Conservation (phyloP, 2,888 invertebrate species). For the Caenorhabditis zanzibari region DNA sequence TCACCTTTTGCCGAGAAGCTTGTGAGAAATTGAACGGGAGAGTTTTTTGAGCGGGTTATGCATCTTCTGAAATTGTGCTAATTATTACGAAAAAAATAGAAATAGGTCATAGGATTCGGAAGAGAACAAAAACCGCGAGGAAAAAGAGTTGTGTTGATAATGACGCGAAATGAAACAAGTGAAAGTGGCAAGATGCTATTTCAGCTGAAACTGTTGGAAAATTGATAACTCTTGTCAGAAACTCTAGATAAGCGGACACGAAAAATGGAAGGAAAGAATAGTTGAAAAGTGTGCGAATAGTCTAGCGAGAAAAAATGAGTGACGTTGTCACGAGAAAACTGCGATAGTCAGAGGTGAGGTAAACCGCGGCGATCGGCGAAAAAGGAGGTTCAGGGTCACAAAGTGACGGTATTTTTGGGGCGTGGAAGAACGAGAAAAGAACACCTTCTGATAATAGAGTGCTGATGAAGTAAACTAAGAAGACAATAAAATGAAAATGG, state of each 20-base stretch:
- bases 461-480: not conserved
- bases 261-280: slow-evolving; percentile 4
- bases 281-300: slow-evolving; percentile 19
- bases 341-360: slow-evolving; percentile 30
- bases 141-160: slow-evolving; percentile 5
- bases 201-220: slow-evolving; percentile 34
- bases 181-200: slow-evolving; percentile 53
- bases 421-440: slow-evolving; percentile 28
- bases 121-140: not conserved
- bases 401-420: slow-evolving; percentile 38
- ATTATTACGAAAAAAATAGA: not conserved
- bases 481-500: not conserved
- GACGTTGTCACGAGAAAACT: slow-evolving; percentile 41
- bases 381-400: slow-evolving; percentile 51
- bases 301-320: slow-evolving; percentile 15
- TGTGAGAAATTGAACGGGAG: slow-evolving; percentile 67
- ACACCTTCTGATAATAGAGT: slow-evolving; percentile 46
- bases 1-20: slow-evolving; percentile 60
- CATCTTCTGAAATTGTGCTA: slow-evolving; percentile 53
- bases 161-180: slow-evolving; percentile 12
- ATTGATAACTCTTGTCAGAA: slow-evolving; percentile 35
- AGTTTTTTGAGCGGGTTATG: slow-evolving; percentile 65
- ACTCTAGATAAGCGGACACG: slow-evolving; percentile 45
- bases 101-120: not conserved
- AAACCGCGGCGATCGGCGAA: slow-evolving; percentile 26